Base-by-base conservation (phyloP, 1,140 invertebrate species). In the Pseudomyrmex pallidus region DNA sequence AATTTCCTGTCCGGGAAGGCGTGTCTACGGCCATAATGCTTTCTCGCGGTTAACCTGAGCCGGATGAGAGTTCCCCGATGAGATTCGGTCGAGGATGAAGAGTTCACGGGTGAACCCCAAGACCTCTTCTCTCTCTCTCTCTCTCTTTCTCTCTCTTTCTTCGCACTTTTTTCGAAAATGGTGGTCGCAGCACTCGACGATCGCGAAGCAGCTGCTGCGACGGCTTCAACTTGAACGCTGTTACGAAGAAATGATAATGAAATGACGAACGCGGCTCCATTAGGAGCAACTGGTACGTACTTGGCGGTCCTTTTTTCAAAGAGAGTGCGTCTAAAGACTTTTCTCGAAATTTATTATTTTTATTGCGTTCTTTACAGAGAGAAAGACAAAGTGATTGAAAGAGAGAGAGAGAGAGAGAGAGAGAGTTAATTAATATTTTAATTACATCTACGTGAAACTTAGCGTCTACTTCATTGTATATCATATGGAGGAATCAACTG, bases 1-100 rank as follows among this genome's bases (percentile, higher is more conserved):
- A 90, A 90, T 90, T 90, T 90, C 88, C 87, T 76, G 90, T 89
- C 84, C n/a, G 46, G n/a, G n/a, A 12, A 54, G 85, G 83, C 86
- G 87, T 67, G 74, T 46, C 70, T 54, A 61, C 5, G 50, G 2
- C 54, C 35, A 56, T 74, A 87, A 77, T 25, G 64, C 35, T 85
- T 72, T 87, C 77, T 74, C 54, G 84, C 56, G 52, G 64, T 63
- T 59, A 52, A 85, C 74, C 46, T 72, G 50, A 22, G 25, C 35
- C 20, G 52, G 15, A 63, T 56, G 22, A 68, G 22, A 17, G 64
- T 50, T 50, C n/a, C 44, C 35, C 50, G 44, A 44, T 25, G 59
- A 52, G 54, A 63, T 61, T 72, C n/a, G 9, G 48, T 52, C 15
- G 44, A 61, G 67, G 46, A 7, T 22, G 46, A 66, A 66, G 68